Conservation (phyloP, 2,797 vertebrate genomes). For the Catharus ustulatus region DNA sequence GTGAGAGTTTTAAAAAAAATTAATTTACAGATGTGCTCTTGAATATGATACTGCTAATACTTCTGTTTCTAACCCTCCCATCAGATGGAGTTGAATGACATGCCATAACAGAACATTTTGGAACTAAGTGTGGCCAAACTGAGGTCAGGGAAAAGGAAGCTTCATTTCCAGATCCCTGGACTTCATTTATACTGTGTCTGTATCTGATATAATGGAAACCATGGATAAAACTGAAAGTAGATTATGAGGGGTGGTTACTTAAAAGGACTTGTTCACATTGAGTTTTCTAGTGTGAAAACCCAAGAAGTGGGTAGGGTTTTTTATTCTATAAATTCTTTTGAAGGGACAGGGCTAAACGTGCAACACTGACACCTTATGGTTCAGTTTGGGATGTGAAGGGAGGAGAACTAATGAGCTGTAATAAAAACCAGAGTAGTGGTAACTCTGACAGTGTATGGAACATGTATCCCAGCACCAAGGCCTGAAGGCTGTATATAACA, state of each 20-base stretch:
- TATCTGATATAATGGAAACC: neutral
- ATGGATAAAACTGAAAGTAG: neutral
- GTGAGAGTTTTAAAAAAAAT: neutral
- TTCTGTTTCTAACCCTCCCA: neutral
- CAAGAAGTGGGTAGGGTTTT: neutral
- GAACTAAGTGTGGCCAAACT: neutral
- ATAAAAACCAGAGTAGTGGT: neutral
- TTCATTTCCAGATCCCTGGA: neutral
- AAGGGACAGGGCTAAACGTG: neutral
- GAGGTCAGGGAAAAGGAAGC: neutral
- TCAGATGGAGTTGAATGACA: neutral
- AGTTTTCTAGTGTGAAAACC: neutral
- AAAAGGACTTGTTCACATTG: neutral
- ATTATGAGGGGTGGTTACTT: neutral
- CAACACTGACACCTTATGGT: neutral
- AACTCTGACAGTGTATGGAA: neutral
- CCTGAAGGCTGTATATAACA: neutral
- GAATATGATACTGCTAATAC: neutral
- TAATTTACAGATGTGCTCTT: neutral
- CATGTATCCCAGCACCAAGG: neutral
- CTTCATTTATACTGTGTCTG: neutral
- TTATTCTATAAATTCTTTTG: neutral
- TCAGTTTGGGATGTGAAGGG: accelerated
- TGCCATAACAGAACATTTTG: neutral
- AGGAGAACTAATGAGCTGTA: neutral